A percentile compares a stretch with the other conserved stretches of the same genome.
Evolutionary conservation across 1,140 invertebrate genomes (phyloP).

Genomic region (Littorina saxatilis): DNA sequence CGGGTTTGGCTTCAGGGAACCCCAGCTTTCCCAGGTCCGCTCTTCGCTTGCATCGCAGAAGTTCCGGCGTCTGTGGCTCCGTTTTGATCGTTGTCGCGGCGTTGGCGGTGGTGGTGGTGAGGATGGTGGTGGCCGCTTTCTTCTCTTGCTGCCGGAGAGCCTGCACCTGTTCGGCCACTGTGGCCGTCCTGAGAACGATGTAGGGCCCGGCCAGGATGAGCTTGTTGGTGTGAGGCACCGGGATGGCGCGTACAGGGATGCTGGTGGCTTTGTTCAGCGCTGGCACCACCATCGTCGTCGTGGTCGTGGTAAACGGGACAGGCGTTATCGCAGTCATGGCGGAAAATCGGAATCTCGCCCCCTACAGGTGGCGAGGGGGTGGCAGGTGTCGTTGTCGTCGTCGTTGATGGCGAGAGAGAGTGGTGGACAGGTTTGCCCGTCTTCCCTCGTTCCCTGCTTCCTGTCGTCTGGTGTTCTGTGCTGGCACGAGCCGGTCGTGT

Average conservation of each 20-base stretch:
- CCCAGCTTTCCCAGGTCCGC: slow-evolving; percentile 67
- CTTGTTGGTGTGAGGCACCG: slow-evolving; percentile 48
- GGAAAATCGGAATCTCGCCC: background rate
- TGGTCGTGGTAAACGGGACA: slow-evolving; percentile 3
- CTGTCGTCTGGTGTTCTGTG: background rate
- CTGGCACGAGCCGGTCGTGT: slow-evolving; percentile 42
- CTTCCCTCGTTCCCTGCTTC: background rate
- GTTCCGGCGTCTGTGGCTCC: slow-evolving; percentile 53
- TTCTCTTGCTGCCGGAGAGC: slow-evolving; percentile 62
- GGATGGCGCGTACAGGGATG: slow-evolving; percentile 51
- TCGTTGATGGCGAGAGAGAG: background rate
- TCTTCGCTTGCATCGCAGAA: slow-evolving; percentile 67
- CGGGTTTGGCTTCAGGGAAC: slow-evolving; percentile 78
- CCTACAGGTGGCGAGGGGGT: background rate
- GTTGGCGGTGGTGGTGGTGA: slow-evolving; percentile 30
- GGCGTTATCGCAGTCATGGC: background rate
- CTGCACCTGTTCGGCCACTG: slow-evolving; percentile 68
- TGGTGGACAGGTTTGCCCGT: background rate
- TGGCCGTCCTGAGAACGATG: slow-evolving; percentile 64
- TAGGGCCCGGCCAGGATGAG: slow-evolving; percentile 58
- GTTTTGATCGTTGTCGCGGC: slow-evolving; percentile 12
- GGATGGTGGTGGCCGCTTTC: slow-evolving; percentile 41
- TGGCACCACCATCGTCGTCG: background rate
- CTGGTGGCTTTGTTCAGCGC: slow-evolving; percentile 30
- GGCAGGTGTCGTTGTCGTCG: slow-evolving; percentile 27